phyloP scores from a whole-genome alignment of 2,888 invertebrate genomes.

The Alentia gelatinosa region DNA sequence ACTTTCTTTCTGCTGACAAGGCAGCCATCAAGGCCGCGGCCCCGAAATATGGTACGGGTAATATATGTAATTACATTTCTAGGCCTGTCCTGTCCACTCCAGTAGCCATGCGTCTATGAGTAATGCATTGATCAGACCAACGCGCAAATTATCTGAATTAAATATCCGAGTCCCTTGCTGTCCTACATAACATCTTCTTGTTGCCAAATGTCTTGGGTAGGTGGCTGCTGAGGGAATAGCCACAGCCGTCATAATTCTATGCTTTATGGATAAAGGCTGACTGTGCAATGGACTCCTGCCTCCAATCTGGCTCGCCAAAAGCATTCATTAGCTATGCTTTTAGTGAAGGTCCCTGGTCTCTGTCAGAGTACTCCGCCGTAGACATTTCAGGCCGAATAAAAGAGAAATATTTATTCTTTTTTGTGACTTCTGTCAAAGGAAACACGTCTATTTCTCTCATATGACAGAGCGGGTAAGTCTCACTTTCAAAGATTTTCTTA shows the following conservation, averaged over 20 bases:
- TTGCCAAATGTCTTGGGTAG: slow-evolving; percentile 44
- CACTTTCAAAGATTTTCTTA: background rate
- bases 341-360: background rate
- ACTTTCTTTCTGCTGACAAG: background rate
- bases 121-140: slow-evolving; percentile 38
- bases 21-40: background rate
- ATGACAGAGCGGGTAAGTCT: too few relatives aligned
- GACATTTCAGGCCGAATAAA: background rate
- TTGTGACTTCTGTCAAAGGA: too few relatives aligned
- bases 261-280: slow-evolving; percentile 47
- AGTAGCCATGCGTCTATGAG: slow-evolving; percentile 10
- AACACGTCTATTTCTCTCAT: too few relatives aligned
- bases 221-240: background rate
- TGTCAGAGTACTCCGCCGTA: background rate
- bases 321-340: slow-evolving; percentile 45
- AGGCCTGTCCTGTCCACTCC: slow-evolving; percentile 19
- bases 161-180: slow-evolving; percentile 15
- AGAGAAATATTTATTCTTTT: slow-evolving; percentile 28
- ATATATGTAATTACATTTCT: slow-evolving; percentile 52
- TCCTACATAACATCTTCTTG: slow-evolving; percentile 50
- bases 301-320: slow-evolving; percentile 48
- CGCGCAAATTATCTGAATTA: slow-evolving; percentile 43
- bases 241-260: slow-evolving; percentile 42
- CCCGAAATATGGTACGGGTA: background rate
- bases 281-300: slow-evolving; percentile 18